These are phyloP conservation scores for Pteria penguin DNA, from an alignment of 2,888 invertebrate genomes.

Conservation along the genomic window DNA sequence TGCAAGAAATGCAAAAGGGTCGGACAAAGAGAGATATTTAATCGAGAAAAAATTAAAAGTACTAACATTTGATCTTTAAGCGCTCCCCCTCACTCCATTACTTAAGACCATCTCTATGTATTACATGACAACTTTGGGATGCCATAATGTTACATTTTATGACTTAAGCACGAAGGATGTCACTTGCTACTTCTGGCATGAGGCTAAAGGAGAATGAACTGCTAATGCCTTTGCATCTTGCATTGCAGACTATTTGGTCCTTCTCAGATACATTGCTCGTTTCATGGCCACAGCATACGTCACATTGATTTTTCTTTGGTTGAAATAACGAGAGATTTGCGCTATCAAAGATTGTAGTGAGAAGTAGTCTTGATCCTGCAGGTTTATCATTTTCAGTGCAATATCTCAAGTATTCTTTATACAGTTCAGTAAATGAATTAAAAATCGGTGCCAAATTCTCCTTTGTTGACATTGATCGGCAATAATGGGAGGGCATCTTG, in stretches of 20 bases:
- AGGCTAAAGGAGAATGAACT: neutral
- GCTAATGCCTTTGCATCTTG: constrained; percentile 4
- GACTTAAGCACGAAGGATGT: constrained; percentile 4
- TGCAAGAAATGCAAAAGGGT: neutral
- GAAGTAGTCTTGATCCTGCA: neutral
- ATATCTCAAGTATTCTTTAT: constrained; percentile 1
- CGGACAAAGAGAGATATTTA: constrained; percentile 5
- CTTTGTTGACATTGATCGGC: constrained; percentile 1
- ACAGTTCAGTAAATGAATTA: neutral
- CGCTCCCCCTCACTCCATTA: neutral
- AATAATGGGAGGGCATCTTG: constrained; percentile 6
- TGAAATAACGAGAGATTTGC: constrained; percentile 13
- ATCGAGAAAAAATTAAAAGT: neutral
- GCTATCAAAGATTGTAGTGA: neutral
- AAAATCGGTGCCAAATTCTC: neutral
- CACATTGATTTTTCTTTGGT: constrained; percentile 24
- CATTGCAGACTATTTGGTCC: neutral
- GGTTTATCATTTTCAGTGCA: neutral
- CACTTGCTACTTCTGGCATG: constrained; percentile 8
- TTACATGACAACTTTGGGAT: constrained; percentile 14
- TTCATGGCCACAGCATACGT: too few species aligned
- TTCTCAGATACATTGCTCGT: neutral
- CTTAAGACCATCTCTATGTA: constrained; percentile 13
- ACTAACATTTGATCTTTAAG: constrained; percentile 9
- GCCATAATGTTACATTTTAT: constrained; percentile 7